Percentiles rank a stretch among this genome's conserved stretches.
Conservation (phyloP, 2,113 vertebrate species). For the Psettodes erumei region DNA sequence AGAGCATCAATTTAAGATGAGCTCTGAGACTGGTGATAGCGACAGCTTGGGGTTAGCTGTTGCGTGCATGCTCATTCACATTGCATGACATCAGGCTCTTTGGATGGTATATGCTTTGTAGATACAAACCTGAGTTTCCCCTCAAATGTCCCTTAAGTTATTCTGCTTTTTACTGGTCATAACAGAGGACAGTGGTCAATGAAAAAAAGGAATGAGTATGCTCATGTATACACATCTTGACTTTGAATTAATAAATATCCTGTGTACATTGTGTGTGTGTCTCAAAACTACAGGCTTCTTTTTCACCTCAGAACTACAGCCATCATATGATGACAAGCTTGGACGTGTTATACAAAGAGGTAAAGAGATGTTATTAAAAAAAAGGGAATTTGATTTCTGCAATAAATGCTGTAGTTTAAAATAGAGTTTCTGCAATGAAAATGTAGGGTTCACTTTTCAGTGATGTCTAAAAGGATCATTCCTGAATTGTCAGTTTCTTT, state of each 20-base stretch:
- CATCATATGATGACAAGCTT: slow-evolving; percentile 84
- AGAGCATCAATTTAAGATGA: slow-evolving; percentile 60
- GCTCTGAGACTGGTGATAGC: slow-evolving; percentile 35
- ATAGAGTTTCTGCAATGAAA: background rate
- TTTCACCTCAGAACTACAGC: slow-evolving; percentile 84
- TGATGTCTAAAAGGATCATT: background rate
- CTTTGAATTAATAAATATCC: slow-evolving; percentile 2
- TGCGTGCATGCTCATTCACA: slow-evolving; percentile 26
- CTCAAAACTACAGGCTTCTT: slow-evolving; percentile 73
- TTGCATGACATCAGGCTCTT: slow-evolving; percentile 34
- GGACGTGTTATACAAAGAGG: slow-evolving; percentile 90
- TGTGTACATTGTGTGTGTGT: slow-evolving; percentile 7
- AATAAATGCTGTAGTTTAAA: background rate
- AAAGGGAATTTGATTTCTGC: background rate
- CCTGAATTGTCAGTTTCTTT: background rate
- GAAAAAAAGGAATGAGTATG: background rate
- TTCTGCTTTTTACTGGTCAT: background rate
- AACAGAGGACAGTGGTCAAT: background rate
- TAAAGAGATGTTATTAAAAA: slow-evolving; percentile 62
- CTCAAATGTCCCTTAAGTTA: slow-evolving; percentile 13
- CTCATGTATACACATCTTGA: background rate
- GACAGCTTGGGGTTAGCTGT: slow-evolving; percentile 49
- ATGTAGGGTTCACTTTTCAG: background rate
- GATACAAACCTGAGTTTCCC: background rate
- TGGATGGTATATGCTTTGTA: slow-evolving; percentile 11